A percentile compares a stretch with the other conserved stretches of the same genome.
phyloP scores from a whole-genome alignment of 2,113 vertebrate genomes.

The Orthonyx spaldingii region DNA sequence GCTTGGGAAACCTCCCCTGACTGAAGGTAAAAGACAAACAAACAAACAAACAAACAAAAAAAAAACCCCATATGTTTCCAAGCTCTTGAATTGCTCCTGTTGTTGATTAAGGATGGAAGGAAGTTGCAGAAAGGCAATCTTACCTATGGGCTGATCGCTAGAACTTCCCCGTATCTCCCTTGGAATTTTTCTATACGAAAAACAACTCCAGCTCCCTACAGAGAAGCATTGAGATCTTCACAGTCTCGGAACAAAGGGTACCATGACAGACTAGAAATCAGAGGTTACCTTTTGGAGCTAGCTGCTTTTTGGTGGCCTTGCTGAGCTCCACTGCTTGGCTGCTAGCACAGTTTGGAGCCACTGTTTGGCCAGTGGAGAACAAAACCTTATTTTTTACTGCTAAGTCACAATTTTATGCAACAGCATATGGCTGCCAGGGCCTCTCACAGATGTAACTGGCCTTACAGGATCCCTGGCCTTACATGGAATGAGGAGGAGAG shows the following conservation, averaged over 20 bases:
- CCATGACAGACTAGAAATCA: not conserved
- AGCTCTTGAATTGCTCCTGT: not conserved
- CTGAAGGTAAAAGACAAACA: no score
- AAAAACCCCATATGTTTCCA: accelerated
- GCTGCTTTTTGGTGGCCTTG: not conserved
- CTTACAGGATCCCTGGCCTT: not conserved
- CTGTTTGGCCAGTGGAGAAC: not conserved
- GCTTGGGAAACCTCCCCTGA: not conserved
- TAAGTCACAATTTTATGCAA: not conserved
- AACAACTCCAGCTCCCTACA: not conserved
- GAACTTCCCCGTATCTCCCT: not conserved
- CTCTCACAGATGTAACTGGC: not conserved
- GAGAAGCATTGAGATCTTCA: not conserved
- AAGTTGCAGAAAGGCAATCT: not conserved
- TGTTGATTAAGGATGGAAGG: not conserved
- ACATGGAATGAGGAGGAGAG: not conserved
- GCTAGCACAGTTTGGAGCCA: not conserved
- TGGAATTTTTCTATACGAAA: not conserved
- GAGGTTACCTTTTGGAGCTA: not conserved
- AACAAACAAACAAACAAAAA: no score
- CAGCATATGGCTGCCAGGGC: not conserved
- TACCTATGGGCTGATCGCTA: not conserved
- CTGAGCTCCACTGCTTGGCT: not conserved
- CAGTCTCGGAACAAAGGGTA: not conserved
- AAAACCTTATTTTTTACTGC: not conserved